Evolutionary conservation across 2,888 invertebrate species (phyloP).

Genomic region (Amphipyra berbera): DNA sequence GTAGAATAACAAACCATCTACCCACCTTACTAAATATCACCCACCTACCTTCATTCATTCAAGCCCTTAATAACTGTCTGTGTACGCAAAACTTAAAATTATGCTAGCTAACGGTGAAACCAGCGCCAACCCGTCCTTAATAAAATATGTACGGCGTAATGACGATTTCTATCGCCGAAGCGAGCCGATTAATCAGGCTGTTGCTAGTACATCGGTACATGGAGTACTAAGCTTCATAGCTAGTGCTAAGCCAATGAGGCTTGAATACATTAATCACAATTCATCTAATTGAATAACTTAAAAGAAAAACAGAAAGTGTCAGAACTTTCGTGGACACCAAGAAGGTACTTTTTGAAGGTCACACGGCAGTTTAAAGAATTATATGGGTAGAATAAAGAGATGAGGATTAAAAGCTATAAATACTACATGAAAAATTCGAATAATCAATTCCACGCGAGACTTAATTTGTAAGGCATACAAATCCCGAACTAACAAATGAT

Average conservation of each 20-base stretch:
- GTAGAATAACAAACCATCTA: neutral
- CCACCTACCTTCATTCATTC: constrained; percentile 17
- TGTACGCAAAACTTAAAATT: constrained; percentile 45
- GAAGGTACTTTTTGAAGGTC: too few relatives aligned
- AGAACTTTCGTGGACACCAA: neutral
- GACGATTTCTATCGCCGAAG: constrained; percentile 61
- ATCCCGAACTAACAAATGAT: constrained; percentile 16
- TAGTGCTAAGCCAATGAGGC: constrained; percentile 24
- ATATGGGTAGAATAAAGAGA: too few relatives aligned
- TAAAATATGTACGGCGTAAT: constrained; percentile 61
- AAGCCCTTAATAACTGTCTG: constrained; percentile 26
- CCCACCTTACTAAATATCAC: neutral
- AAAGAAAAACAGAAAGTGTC: neutral
- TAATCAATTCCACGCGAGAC: neutral
- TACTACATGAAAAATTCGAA: neutral
- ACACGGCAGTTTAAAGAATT: too few relatives aligned
- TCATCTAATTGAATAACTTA: neutral
- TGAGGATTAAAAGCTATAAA: neutral
- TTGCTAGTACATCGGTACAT: constrained; percentile 43
- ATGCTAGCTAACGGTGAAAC: constrained; percentile 57
- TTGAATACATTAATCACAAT: constrained; percentile 37
- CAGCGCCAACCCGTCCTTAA: constrained; percentile 39
- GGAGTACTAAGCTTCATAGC: constrained; percentile 23
- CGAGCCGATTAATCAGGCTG: constrained; percentile 55
- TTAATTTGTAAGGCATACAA: constrained; percentile 9